These are phyloP conservation scores for Miniopterus natalensis DNA, from an alignment of 2,113 vertebrate genomes.

Conservation along the genomic window DNA sequence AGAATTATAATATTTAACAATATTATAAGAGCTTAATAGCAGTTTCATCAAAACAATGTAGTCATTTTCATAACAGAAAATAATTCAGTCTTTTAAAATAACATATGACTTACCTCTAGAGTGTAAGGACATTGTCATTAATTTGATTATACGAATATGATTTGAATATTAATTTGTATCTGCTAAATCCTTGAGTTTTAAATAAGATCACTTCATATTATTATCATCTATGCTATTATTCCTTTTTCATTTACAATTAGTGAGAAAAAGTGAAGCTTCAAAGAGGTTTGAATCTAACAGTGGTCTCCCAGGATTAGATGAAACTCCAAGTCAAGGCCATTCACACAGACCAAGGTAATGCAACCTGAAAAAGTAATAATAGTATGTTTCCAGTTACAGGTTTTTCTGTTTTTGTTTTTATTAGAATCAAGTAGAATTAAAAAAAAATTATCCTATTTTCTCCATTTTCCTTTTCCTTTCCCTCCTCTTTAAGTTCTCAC, in stretches of 20 bases:
- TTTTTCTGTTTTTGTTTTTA: background rate
- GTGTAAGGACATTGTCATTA: background rate
- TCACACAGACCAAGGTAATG: conserved; percentile 88
- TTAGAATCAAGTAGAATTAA: background rate
- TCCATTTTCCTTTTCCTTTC: conserved; percentile 77
- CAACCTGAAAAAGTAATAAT: background rate
- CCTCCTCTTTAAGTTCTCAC: conserved; percentile 58
- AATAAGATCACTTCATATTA: conserved; percentile 31
- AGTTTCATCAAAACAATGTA: conserved; percentile 1
- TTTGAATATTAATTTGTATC: background rate
- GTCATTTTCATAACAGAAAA: background rate
- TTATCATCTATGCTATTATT: conserved; percentile 61
- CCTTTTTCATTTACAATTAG: conserved; percentile 81
- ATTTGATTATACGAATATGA: background rate
- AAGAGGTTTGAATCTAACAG: conserved; percentile 86
- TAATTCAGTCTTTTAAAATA: conserved; percentile 63
- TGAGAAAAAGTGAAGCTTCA: conserved; percentile 88
- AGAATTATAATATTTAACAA: conserved; percentile 55
- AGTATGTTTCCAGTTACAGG: background rate
- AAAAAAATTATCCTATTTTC: background rate
- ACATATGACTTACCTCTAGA: conserved; percentile 1
- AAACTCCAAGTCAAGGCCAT: conserved; percentile 83
- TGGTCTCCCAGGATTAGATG: conserved; percentile 83
- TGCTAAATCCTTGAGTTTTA: conserved; percentile 61
- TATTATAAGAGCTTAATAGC: conserved; percentile 6